Percentiles rank a stretch among this genome's conserved stretches.
Evolutionary conservation across 2,797 vertebrate genomes (phyloP).

Genomic region (Sebastes alutus): DNA sequence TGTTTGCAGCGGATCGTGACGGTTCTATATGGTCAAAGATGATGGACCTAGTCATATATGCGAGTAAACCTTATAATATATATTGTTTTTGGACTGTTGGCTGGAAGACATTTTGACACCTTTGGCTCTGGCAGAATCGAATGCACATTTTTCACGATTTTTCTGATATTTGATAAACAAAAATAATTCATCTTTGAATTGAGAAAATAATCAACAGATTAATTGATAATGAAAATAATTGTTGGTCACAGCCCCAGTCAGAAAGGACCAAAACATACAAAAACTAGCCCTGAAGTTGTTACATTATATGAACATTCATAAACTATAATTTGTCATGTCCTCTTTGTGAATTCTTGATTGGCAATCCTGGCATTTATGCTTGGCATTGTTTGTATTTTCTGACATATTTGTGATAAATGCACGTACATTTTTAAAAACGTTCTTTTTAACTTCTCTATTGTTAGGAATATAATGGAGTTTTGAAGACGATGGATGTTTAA

Average conservation of each 20-base stretch:
- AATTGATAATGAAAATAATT: no score
- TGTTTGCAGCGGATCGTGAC: accelerated
- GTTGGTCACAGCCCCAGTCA: no score
- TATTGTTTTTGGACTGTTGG: accelerated
- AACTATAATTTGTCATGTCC: no score
- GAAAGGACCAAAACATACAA: neutral
- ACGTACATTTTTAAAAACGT: neutral
- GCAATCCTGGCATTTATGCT: neutral
- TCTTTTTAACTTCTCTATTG: neutral
- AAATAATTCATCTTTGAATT: accelerated
- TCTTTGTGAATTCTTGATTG: neutral
- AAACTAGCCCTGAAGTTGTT: neutral
- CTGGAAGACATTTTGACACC: no score
- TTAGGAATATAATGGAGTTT: neutral
- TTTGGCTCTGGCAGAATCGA: no score
- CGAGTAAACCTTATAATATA: no score
- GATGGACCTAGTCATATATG: no score
- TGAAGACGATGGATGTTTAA: neutral
- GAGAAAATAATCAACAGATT: no score
- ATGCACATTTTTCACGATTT: no score
- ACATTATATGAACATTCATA: no score
- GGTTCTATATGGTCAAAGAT: no score
- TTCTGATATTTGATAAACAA: no score
- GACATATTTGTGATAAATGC: neutral
- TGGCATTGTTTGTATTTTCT: neutral